Percentiles rank a stretch among this genome's conserved stretches.
These are phyloP conservation scores for Trogon melanurus DNA, from an alignment of 2,113 vertebrate genomes.

Conservation along the genomic window DNA sequence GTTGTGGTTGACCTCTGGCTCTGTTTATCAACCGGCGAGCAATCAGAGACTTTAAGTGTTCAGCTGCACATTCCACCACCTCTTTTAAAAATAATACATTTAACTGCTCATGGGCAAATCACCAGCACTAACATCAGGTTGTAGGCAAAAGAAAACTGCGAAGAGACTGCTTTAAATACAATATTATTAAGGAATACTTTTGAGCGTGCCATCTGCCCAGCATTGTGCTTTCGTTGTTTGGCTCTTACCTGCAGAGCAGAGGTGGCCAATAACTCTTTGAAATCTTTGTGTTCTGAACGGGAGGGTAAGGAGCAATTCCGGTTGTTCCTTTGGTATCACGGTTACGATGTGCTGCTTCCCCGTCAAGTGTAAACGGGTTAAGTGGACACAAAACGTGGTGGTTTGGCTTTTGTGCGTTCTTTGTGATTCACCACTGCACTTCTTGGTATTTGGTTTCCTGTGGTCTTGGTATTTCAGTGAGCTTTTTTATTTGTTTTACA, in stretches of 20 bases:
- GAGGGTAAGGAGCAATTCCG: neutral
- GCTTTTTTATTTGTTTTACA: neutral
- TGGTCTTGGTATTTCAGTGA: neutral
- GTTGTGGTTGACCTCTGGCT: neutral
- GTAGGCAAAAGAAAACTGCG: neutral
- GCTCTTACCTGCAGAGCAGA: neutral
- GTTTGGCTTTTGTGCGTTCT: neutral
- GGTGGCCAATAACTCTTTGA: neutral
- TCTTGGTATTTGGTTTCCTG: neutral
- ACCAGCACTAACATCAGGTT: neutral
- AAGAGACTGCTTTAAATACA: neutral
- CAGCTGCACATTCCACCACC: neutral
- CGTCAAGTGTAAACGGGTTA: neutral
- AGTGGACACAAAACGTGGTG: too few relatives aligned
- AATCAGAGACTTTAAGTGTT: neutral
- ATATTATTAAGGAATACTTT: neutral
- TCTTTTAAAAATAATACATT: neutral
- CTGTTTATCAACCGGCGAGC: neutral
- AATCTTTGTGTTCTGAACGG: neutral
- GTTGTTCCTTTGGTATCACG: fast-evolving
- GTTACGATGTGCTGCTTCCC: neutral
- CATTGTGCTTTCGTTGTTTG: neutral
- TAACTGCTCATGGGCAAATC: neutral
- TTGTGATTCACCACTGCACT: neutral
- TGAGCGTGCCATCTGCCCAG: neutral